phyloP scores from a whole-genome alignment of 2,113 vertebrate genomes.

The Chelonoidis abingdonii region DNA sequence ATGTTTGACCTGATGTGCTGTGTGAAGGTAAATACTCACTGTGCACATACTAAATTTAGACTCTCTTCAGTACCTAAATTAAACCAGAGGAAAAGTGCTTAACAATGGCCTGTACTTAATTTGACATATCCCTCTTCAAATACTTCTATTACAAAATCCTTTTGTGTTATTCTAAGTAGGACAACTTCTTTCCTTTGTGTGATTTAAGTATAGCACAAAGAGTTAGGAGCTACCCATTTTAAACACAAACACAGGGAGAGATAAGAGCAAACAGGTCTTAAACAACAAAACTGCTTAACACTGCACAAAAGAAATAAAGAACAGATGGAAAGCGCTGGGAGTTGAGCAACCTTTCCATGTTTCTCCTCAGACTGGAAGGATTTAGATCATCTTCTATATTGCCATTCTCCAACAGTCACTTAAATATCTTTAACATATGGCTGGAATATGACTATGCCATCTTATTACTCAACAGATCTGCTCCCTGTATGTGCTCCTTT shows the following conservation, averaged over 20 bases:
- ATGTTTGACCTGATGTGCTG: not conserved
- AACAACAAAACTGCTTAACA: conserved; percentile 29
- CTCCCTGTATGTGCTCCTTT: not conserved
- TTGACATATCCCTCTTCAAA: conserved; percentile 46
- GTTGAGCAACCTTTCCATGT: not conserved
- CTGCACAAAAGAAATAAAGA: not conserved
- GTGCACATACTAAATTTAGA: conserved; percentile 61
- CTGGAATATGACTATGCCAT: not conserved
- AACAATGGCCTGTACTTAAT: conserved; percentile 53
- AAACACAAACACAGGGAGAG: conserved; percentile 21
- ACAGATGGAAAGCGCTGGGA: not conserved
- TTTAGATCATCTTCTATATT: not conserved
- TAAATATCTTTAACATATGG: not conserved
- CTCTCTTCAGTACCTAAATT: conserved; percentile 38
- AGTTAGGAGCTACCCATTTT: not conserved
- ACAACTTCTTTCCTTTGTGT: conserved; percentile 9
- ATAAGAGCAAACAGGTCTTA: conserved; percentile 15
- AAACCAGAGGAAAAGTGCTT: not conserved
- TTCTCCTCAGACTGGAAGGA: not conserved
- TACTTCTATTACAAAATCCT: conserved; percentile 23
- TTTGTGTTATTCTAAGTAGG: conserved; percentile 38
- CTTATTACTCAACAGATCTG: not conserved
- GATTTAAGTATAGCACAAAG: conserved; percentile 1
- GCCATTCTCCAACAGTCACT: not conserved
- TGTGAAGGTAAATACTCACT: conserved; percentile 13